Conservation (phyloP, 2,888 invertebrate species). For the Pherbina coryleti region DNA sequence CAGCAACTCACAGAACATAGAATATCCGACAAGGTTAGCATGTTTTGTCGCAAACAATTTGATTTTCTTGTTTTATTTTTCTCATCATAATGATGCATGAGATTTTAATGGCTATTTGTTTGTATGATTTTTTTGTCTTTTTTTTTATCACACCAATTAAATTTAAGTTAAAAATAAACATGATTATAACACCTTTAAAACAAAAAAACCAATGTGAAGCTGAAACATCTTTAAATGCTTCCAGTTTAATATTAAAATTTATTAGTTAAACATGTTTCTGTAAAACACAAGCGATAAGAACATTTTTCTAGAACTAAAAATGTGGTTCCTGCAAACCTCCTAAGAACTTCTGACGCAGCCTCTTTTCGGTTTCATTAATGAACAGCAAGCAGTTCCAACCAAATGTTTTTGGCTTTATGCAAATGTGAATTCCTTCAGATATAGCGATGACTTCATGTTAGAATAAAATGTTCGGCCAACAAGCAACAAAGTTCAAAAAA, state of each 20-base stretch:
- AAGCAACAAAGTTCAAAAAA: slow-evolving; percentile 6
- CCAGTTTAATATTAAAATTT: too few relatives aligned
- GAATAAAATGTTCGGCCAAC: neutral
- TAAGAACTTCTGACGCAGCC: too few relatives aligned
- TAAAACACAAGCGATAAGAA: too few relatives aligned
- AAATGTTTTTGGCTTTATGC: too few relatives aligned
- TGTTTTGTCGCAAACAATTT: slow-evolving; percentile 1
- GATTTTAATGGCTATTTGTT: neutral
- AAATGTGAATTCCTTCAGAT: neutral
- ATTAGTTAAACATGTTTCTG: too few relatives aligned
- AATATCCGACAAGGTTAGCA: slow-evolving; percentile 5
- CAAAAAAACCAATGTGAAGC: neutral
- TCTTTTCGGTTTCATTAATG: too few relatives aligned
- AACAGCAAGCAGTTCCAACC: too few relatives aligned
- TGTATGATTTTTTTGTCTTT: neutral
- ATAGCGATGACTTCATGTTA: slow-evolving; percentile 19
- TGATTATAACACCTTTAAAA: too few relatives aligned
- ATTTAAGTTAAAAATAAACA: too few relatives aligned
- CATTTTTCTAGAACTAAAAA: too few relatives aligned
- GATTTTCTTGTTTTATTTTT: neutral
- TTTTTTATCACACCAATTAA: neutral
- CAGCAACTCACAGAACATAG: neutral
- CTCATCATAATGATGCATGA: neutral
- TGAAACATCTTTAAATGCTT: neutral
- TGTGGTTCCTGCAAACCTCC: too few relatives aligned